Percentiles rank a stretch among this genome's conserved stretches.
Evolutionary conservation across 2,113 vertebrate species (phyloP).

Genomic region (Sturnus vulgaris): DNA sequence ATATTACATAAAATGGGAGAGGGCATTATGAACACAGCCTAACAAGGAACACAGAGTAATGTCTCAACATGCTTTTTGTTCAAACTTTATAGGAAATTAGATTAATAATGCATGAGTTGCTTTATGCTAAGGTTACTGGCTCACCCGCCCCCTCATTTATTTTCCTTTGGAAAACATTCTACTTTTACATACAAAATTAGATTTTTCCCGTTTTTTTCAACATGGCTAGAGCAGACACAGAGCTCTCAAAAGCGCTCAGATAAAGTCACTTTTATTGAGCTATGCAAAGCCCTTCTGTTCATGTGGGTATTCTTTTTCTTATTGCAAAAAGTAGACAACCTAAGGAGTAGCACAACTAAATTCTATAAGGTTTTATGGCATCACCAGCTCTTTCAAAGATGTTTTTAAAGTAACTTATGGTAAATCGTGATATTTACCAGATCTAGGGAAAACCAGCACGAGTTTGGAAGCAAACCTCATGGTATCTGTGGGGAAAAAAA

Average conservation of each 20-base stretch:
- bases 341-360: not conserved
- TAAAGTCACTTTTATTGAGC: not conserved
- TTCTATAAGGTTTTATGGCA: not conserved
- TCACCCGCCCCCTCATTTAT: not conserved
- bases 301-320: not conserved
- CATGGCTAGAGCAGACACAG: not conserved
- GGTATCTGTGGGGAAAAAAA: not conserved
- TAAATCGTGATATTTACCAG: not conserved
- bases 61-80: conserved; percentile 36
- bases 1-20: conserved; percentile 23
- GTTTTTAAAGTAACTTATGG: not conserved
- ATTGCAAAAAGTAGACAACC: not conserved
- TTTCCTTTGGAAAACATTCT: conserved; percentile 15
- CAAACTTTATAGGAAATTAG: conserved; percentile 16
- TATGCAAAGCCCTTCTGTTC: not conserved
- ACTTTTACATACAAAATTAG: not conserved
- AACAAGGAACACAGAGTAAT: not conserved
- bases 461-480: not conserved
- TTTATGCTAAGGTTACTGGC: not conserved
- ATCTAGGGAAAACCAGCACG: not conserved
- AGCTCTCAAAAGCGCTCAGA: not conserved
- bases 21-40: not conserved
- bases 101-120: conserved; percentile 36
- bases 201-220: not conserved
- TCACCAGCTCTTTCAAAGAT: not conserved